Evolutionary conservation across 1,140 invertebrate species (phyloP), one percentile per base, ranked within the genome.

Genomic region (Drosophila pectinifera): DNA sequence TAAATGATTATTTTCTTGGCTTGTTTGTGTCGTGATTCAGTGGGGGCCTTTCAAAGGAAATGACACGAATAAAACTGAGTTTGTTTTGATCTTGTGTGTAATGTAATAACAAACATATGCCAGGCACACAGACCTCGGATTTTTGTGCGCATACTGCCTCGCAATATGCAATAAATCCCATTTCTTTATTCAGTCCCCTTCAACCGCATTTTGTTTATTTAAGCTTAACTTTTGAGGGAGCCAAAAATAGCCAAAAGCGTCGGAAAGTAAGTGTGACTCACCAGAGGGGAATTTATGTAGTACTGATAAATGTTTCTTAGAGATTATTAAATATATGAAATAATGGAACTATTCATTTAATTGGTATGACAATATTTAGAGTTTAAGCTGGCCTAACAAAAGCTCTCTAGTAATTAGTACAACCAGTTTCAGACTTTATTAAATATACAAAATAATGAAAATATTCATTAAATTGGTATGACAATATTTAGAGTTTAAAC

Each of bases 21-120:
- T 34, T 34, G 14, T 18, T 42, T 26, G 26, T 22, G 36, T 64
- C 58, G 58, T 84, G 55, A 72, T 70, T 51, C 58, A 63, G 16
- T 63, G 41, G 57, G 4, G 31, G 24, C 16, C n/a, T 63, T 61
- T 77, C 74, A 42, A 51, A 59, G 65, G 43, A 72, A 72, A 28
- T 73, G 54, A 41, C 43, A 43, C 39, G 28, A 73, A 72, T 59
- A 49, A 56, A 57, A 51, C 26, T 28, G 16, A 18, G 11, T 65
- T 65, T 22, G 63, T 65, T 63, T 65, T 65, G 57, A 65, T 46
- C 57, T 22, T 31, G 18, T 31, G 45, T 34, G 49, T 14, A 42
- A 42, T 22, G 43, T 65, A 65, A 65, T 65, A 68, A 51, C 64
- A 68, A 68, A 51, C 45, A 65, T 22, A 42, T 65, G 45, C 31